Evolutionary conservation across 2,888 invertebrate genomes (phyloP).

Genomic region (Agriopis leucophaearia): DNA sequence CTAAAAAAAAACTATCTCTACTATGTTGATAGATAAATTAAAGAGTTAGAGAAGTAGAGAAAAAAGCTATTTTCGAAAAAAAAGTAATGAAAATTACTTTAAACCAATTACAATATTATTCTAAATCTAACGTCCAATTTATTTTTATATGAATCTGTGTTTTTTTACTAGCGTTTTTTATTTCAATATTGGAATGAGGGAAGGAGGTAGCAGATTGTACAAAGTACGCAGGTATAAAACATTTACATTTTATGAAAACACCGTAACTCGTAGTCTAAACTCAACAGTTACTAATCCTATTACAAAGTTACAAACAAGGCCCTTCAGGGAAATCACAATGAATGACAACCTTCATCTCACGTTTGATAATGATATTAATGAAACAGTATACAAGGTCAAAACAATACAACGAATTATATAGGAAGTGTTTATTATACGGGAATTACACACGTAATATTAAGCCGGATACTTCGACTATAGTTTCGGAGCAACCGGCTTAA

Average conservation of each 20-base stretch:
- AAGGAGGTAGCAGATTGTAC: background rate
- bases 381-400: constrained; percentile 5
- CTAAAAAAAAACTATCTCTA: too few species aligned
- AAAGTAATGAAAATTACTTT: too few species aligned
- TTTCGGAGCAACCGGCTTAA: too few species aligned
- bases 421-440: background rate
- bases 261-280: background rate
- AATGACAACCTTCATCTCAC: constrained; percentile 11
- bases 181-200: background rate
- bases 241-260: background rate
- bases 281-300: constrained; percentile 2
- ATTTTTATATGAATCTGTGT: too few species aligned
- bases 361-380: constrained; percentile 14
- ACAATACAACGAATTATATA: background rate
- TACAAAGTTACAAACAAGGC: constrained; percentile 5
- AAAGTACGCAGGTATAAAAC: background rate
- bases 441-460: too few species aligned
- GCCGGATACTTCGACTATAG: too few species aligned
- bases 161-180: background rate
- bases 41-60: too few species aligned
- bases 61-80: too few species aligned
- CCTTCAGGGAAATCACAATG: constrained; percentile 14
- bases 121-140: too few species aligned
- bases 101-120: too few species aligned
- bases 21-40: too few species aligned